Conservation (phyloP, 1,140 invertebrate species). For the Eueides isabella region DNA sequence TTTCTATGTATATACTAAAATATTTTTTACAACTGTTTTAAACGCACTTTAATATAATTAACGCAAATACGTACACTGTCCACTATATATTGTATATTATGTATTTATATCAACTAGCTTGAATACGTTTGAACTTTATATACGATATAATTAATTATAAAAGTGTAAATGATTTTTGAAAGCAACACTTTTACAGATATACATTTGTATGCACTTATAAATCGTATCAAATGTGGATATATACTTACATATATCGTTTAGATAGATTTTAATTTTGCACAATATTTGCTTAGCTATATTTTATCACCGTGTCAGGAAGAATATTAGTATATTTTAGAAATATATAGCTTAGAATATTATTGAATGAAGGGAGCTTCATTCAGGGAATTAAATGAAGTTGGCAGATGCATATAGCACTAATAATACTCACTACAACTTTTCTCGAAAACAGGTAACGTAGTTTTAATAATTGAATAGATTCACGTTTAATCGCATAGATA, state of each 20-base stretch:
- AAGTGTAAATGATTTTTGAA: conserved; percentile 27
- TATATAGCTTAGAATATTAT: conserved; percentile 27
- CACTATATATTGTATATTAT: conserved; percentile 32
- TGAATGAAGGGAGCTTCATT: conserved; percentile 36
- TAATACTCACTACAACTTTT: conserved; percentile 38
- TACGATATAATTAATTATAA: conserved; percentile 26
- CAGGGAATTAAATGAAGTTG: conserved; percentile 30
- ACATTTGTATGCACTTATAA: conserved; percentile 35
- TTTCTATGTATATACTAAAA: conserved; percentile 43
- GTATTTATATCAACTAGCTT: conserved; percentile 18
- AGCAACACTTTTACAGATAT: conserved; percentile 34
- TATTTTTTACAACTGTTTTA: conserved; percentile 38
- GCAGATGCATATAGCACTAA: not conserved
- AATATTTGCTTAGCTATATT: conserved; percentile 33
- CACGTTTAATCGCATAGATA: conserved; percentile 45
- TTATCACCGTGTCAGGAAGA: conserved; percentile 26
- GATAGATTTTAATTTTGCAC: conserved; percentile 41
- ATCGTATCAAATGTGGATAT: conserved; percentile 8
- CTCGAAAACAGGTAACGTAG: conserved; percentile 66
- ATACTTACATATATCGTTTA: conserved; percentile 25
- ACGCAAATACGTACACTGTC: conserved; percentile 43
- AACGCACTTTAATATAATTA: conserved; percentile 37
- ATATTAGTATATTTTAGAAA: conserved; percentile 24
- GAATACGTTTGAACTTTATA: conserved; percentile 14
- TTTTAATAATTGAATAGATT: conserved; percentile 49